These are phyloP conservation scores for Dasyurus viverrinus DNA, from an alignment of 2,113 vertebrate species.

Conservation along the genomic window DNA sequence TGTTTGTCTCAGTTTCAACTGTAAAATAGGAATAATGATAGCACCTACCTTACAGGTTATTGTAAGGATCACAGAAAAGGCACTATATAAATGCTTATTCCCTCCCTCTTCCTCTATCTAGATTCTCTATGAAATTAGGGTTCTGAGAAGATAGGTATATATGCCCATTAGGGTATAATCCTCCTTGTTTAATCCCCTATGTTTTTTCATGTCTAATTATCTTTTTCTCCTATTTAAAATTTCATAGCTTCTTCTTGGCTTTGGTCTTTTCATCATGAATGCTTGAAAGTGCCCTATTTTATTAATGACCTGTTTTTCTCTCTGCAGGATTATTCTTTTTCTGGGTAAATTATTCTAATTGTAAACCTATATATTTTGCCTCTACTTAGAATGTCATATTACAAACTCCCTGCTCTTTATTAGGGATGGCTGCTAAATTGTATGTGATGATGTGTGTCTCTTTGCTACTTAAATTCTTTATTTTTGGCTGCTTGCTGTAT, in stretches of 20 bases:
- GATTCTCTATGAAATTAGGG: background rate
- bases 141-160: background rate
- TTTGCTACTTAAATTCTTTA: background rate
- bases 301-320: background rate
- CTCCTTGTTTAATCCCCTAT: background rate
- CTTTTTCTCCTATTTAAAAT: background rate
- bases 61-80: background rate
- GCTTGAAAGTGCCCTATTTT: background rate
- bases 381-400: background rate
- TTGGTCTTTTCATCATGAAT: background rate
- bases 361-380: no score
- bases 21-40: background rate
- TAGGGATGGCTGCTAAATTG: background rate
- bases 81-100: background rate
- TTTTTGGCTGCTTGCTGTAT: background rate
- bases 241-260: background rate
- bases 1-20: background rate
- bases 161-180: background rate
- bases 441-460: background rate
- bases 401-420: background rate
- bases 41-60: background rate
- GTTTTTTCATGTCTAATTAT: background rate
- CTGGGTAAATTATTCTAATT: no score
- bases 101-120: background rate
- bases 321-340: background rate